Evolutionary conservation across 2,888 invertebrate genomes (phyloP).

Genomic region (Acholoe squamosa): DNA sequence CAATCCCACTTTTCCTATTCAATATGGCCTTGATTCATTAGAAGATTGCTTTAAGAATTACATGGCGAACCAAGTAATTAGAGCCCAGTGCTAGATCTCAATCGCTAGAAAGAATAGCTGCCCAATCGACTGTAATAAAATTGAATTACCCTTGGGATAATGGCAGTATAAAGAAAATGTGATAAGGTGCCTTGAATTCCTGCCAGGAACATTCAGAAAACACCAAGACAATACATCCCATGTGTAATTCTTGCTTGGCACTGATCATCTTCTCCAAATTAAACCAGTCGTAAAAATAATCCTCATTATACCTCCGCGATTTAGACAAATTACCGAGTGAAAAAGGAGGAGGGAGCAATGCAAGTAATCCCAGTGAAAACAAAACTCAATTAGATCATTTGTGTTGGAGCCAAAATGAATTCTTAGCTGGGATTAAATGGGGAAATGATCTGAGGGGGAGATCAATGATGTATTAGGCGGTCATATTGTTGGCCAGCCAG

Average conservation of each 20-base stretch:
- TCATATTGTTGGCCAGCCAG: not conserved
- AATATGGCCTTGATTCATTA: too few species aligned
- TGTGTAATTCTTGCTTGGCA: not conserved
- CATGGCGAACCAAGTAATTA: not conserved
- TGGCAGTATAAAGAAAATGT: not conserved
- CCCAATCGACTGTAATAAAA: not conserved
- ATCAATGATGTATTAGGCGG: slow-evolving; percentile 28
- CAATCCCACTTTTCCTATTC: too few species aligned
- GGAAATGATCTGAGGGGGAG: slow-evolving; percentile 22
- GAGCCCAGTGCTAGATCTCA: not conserved
- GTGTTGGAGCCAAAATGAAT: slow-evolving; percentile 16
- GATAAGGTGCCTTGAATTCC: not conserved
- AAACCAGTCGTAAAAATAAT: not conserved
- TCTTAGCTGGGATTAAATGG: slow-evolving; percentile 36
- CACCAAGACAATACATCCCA: not conserved
- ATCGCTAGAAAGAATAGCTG: not conserved
- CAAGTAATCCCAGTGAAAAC: slow-evolving; percentile 26
- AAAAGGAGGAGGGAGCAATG: not conserved
- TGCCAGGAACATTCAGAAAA: not conserved
- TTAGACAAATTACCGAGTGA: slow-evolving; percentile 6
- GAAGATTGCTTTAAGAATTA: too few species aligned
- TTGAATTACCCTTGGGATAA: not conserved
- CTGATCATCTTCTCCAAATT: not conserved
- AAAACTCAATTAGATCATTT: slow-evolving; percentile 37
- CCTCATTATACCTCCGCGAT: slow-evolving; percentile 24